Percentiles rank a stretch among this genome's conserved stretches.
Conservation (phyloP, 2,113 vertebrate genomes). For the Eolophus roseicapilla region DNA sequence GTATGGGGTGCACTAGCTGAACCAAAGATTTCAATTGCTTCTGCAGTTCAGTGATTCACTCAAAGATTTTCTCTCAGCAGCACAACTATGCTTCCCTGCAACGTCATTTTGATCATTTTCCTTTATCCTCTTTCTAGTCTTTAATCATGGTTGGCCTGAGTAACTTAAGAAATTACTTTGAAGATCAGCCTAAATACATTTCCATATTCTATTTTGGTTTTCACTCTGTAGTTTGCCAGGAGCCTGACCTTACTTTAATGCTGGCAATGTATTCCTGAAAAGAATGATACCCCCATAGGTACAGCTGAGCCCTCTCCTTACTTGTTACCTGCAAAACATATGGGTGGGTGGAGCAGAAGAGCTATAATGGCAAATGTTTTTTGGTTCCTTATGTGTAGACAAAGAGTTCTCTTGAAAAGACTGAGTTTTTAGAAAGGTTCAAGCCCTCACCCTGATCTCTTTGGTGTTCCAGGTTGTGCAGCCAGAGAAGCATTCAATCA, state of each 20-base stretch:
- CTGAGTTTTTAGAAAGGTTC: neutral
- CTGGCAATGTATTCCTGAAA: neutral
- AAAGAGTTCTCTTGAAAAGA: neutral
- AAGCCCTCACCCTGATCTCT: neutral
- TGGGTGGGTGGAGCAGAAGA: neutral
- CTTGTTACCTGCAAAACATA: neutral
- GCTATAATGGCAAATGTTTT: neutral
- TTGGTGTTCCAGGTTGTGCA: neutral
- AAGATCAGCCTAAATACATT: neutral
- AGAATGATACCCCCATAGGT: fast-evolving
- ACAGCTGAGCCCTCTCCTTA: neutral
- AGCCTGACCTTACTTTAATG: neutral
- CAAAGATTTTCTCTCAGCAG: neutral
- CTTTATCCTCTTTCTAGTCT: neutral
- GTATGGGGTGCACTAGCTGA: neutral
- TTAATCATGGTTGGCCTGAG: neutral
- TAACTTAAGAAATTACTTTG: neutral
- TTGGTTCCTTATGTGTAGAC: neutral
- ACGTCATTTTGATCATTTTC: neutral
- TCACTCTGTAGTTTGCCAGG: neutral
- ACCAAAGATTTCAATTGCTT: neutral
- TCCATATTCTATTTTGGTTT: neutral
- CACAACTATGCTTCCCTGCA: neutral
- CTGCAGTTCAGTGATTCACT: neutral
- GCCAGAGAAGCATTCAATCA: neutral